phyloP scores from a whole-genome alignment of 2,888 invertebrate genomes.

The Venusia cambrica region DNA sequence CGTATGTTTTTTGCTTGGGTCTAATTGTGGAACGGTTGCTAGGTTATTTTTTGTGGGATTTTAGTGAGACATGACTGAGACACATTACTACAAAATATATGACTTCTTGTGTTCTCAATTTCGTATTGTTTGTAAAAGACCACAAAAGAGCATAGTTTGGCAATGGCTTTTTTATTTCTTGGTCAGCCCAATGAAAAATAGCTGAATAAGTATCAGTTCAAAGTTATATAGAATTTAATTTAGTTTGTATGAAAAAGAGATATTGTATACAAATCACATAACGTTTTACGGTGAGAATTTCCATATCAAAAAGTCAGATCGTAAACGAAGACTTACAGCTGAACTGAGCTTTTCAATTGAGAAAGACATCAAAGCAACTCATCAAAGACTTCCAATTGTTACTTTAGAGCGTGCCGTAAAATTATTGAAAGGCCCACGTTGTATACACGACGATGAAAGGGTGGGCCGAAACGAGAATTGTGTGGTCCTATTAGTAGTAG shows the following conservation, averaged over 20 bases:
- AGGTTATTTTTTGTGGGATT: conserved; percentile 35
- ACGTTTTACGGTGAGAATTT: conserved; percentile 18
- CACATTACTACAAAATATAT: conserved; percentile 16
- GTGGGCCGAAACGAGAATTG: conserved; percentile 5
- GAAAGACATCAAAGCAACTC: conserved; percentile 24
- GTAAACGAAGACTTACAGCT: conserved; percentile 19
- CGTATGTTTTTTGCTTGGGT: conserved; percentile 41
- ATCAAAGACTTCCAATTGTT: conserved; percentile 24
- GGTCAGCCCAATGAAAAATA: too few species aligned
- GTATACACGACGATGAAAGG: conserved; percentile 17
- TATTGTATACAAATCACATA: conserved; percentile 7
- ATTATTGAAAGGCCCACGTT: conserved; percentile 16
- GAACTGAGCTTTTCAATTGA: conserved; percentile 18
- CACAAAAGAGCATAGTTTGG: background rate
- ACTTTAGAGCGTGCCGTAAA: conserved; percentile 17
- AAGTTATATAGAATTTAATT: too few species aligned
- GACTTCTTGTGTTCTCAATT: conserved; percentile 2
- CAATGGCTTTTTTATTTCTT: background rate
- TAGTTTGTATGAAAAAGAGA: conserved; percentile 7
- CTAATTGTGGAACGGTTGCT: conserved; percentile 44
- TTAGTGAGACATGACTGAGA: conserved; percentile 29
- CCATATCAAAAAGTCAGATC: conserved; percentile 19
- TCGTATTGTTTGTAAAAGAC: conserved; percentile 1
- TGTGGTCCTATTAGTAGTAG: conserved; percentile 14
- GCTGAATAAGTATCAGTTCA: too few species aligned